phyloP scores from a whole-genome alignment of 1,140 invertebrate species.

The Diorhabda carinulata region DNA sequence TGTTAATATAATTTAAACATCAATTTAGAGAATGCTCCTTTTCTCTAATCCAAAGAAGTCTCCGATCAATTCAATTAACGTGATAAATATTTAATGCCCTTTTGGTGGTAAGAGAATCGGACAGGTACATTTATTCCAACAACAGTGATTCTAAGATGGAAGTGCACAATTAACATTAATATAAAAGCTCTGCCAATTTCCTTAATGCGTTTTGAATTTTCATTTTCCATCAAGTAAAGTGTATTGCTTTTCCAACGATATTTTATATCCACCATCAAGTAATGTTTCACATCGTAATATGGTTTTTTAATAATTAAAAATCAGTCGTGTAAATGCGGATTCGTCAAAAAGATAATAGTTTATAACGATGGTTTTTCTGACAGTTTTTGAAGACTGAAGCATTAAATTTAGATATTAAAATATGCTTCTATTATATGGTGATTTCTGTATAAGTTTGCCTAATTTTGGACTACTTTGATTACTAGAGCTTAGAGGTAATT shows the following conservation, averaged over 20 bases:
- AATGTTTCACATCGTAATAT: neutral
- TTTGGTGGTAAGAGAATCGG: conserved; percentile 7
- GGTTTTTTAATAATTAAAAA: too few species aligned
- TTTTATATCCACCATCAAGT: conserved; percentile 45
- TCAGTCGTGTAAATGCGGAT: too few species aligned
- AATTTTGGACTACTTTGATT: too few species aligned
- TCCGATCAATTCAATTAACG: conserved; percentile 15
- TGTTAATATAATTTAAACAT: neutral
- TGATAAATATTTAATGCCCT: conserved; percentile 20
- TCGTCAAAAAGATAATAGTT: too few species aligned
- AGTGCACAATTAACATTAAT: conserved; percentile 47
- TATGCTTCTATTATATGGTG: too few species aligned
- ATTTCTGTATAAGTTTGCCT: too few species aligned
- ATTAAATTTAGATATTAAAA: too few species aligned
- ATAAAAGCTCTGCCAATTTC: conserved; percentile 47
- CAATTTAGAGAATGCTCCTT: neutral
- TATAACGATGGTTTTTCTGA: too few species aligned
- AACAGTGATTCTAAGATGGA: conserved; percentile 8
- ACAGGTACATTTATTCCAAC: neutral
- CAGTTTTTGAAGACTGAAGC: too few species aligned
- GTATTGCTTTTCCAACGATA: conserved; percentile 46
- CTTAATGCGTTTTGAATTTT: conserved; percentile 48
- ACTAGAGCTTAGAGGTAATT: too few species aligned
- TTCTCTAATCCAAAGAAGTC: neutral
- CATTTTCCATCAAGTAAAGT: conserved; percentile 49